A percentile compares a stretch with the other conserved stretches of the same genome.
Conservation (phyloP, 2,888 invertebrate species). For the Lepetodrilus schrolli region DNA sequence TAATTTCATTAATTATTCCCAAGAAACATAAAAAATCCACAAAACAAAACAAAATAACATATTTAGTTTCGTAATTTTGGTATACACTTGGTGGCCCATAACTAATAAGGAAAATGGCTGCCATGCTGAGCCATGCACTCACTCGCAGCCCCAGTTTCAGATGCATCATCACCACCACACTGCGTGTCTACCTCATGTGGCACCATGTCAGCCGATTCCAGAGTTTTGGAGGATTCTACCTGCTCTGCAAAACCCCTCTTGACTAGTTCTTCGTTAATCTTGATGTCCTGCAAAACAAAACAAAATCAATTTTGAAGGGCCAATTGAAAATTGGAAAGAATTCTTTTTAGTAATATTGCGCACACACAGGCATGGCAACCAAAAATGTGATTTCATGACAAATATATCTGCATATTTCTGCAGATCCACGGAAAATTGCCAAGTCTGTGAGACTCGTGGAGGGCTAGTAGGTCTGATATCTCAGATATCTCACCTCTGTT, state of each 20-base stretch:
- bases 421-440: no score
- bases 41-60: no score
- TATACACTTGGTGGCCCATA: neutral
- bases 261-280: slow-evolving; percentile 81
- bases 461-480: no score
- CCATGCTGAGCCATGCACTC: slow-evolving; percentile 27
- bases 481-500: slow-evolving; percentile 77
- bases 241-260: slow-evolving; percentile 33
- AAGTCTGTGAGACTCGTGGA: no score
- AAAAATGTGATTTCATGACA: neutral
- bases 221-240: neutral
- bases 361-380: neutral
- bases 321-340: no score
- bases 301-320: no score
- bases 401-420: no score
- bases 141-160: slow-evolving; percentile 26
- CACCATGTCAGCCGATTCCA: slow-evolving; percentile 21
- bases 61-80: no score
- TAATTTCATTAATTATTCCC: no score
- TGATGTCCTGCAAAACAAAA: slow-evolving; percentile 78
- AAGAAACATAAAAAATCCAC: no score
- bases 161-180: neutral
- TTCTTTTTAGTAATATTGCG: no score
- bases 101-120: slow-evolving; percentile 19
- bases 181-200: slow-evolving; percentile 2